A percentile compares a stretch with the other conserved stretches of the same genome.
Conservation (phyloP, 2,888 invertebrate species). For the Palloptera scutellata region DNA sequence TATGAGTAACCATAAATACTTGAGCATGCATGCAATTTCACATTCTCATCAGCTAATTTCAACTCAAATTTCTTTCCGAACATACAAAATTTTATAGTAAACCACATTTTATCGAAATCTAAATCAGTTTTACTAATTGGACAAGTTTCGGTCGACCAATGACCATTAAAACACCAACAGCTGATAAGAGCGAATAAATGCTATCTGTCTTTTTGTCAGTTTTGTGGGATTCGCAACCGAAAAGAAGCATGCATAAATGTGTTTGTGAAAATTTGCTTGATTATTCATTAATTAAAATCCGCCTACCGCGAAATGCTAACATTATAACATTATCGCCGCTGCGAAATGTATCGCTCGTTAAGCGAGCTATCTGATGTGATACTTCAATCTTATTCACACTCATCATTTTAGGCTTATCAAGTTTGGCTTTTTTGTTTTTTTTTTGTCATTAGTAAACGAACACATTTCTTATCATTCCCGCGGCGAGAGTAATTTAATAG, state of each 20-base stretch:
- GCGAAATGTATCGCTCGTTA: background rate
- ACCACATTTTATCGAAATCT: no score
- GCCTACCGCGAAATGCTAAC: background rate
- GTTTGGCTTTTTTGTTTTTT: background rate
- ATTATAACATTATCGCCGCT: no score
- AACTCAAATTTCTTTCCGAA: no score
- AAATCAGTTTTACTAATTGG: no score
- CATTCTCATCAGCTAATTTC: no score
- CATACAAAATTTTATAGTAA: no score
- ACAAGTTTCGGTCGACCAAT: background rate
- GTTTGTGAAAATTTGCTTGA: background rate
- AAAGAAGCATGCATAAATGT: conserved; percentile 7
- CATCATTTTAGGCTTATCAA: background rate
- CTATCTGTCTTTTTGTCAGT: background rate
- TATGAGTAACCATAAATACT: no score
- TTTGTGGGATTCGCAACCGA: background rate
- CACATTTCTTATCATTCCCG: no score
- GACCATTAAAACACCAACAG: background rate
- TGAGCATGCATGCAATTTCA: no score
- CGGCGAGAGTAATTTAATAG: no score
- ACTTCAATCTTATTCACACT: background rate
- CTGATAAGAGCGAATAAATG: background rate
- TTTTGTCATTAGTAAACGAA: no score
- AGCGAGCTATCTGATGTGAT: background rate
- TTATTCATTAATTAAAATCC: background rate